Conservation (phyloP, 2,113 vertebrate genomes). For the Cyphomyrus plagiostoma region DNA sequence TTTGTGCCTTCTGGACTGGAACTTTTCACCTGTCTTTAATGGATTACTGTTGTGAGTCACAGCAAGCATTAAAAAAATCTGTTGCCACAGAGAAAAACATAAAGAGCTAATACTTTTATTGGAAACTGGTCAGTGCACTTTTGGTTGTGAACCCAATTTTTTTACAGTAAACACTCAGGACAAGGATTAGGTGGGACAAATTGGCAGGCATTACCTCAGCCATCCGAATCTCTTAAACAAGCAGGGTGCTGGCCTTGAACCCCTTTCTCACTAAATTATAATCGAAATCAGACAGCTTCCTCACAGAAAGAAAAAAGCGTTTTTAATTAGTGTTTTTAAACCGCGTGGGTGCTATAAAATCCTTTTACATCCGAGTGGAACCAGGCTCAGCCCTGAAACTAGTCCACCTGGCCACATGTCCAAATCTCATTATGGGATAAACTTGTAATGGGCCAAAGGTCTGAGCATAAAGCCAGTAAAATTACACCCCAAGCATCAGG, state of each 20-base stretch:
- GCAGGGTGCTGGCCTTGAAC: neutral
- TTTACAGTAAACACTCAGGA: neutral
- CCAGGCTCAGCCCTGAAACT: neutral
- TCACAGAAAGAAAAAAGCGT: neutral
- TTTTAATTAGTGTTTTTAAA: neutral
- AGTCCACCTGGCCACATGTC: neutral
- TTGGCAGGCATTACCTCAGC: neutral
- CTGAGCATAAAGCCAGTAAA: neutral
- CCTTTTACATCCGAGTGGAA: neutral
- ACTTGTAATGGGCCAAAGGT: neutral
- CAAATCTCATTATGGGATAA: neutral
- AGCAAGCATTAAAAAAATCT: neutral
- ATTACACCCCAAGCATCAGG: neutral
- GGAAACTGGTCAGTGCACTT: neutral
- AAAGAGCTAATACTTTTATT: neutral
- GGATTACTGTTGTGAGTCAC: neutral
- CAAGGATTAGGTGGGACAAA: neutral
- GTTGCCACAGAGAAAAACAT: neutral
- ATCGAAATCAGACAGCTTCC: neutral
- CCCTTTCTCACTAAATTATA: neutral
- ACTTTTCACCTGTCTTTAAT: neutral
- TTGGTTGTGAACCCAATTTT: neutral
- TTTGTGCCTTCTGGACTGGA: neutral
- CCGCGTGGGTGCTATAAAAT: neutral
- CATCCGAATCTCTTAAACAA: neutral